These are phyloP conservation scores for Philereme vetulata DNA, from an alignment of 2,888 invertebrate species.

Conservation along the genomic window DNA sequence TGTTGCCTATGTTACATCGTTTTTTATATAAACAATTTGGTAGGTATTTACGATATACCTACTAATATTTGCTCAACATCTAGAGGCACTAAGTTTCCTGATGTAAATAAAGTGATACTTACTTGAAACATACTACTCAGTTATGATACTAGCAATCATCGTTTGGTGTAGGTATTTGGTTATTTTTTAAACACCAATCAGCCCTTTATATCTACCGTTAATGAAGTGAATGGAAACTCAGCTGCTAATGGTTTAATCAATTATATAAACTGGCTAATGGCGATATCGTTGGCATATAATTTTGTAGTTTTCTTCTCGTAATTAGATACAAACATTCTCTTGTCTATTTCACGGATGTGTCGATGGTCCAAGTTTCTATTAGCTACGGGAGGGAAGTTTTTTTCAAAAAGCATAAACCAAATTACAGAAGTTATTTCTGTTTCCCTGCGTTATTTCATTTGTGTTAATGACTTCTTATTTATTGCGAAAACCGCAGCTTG, in stretches of 20 bases:
- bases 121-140: too few relatives aligned
- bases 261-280: constrained; percentile 5
- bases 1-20: too few relatives aligned
- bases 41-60: too few relatives aligned
- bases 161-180: too few relatives aligned
- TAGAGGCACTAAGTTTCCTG: too few relatives aligned
- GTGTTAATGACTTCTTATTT: constrained; percentile 22
- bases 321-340: constrained; percentile 29
- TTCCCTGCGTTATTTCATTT: constrained; percentile 17
- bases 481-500: constrained; percentile 1
- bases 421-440: constrained; percentile 31
- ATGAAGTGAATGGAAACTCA: too few relatives aligned
- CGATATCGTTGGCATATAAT: constrained; percentile 24
- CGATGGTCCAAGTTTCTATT: constrained; percentile 40
- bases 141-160: too few relatives aligned
- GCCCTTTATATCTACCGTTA: neutral
- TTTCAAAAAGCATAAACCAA: constrained; percentile 32
- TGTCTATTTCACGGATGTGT: constrained; percentile 32
- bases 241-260: too few relatives aligned
- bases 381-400: constrained; percentile 32
- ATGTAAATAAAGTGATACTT: too few relatives aligned
- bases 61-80: too few relatives aligned
- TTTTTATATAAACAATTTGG: too few relatives aligned
- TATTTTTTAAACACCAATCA: neutral
- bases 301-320: constrained; percentile 9